Evolutionary conservation across 2,888 invertebrate genomes (phyloP).

Genomic region (Eilema caniola): DNA sequence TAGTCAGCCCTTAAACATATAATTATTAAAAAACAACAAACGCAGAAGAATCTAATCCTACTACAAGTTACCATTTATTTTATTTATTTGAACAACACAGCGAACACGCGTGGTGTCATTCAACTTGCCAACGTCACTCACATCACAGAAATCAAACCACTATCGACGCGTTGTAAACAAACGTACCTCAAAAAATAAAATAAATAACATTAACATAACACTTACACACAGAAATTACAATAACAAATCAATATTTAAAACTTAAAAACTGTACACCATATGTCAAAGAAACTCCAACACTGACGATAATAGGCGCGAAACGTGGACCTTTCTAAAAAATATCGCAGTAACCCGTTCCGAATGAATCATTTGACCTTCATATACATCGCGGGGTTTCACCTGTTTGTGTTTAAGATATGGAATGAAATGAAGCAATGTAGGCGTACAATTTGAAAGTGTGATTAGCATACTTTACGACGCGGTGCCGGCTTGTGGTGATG

Average conservation of each 20-base stretch:
- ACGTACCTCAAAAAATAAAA: background rate
- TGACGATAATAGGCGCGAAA: slow-evolving; percentile 37
- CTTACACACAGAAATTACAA: slow-evolving; percentile 28
- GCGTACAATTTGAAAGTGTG: background rate
- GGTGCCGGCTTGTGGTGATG: slow-evolving; percentile 15
- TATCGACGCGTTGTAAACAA: background rate
- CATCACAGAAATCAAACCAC: background rate
- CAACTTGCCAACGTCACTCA: slow-evolving; percentile 12
- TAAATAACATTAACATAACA: slow-evolving; percentile 11
- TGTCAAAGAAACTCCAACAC: slow-evolving; percentile 24
- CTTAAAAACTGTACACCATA: slow-evolving; percentile 23
- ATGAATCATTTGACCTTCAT: slow-evolving; percentile 12
- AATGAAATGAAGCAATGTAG: slow-evolving; percentile 32
- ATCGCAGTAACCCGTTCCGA: slow-evolving; percentile 20
- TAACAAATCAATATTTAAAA: slow-evolving; percentile 18
- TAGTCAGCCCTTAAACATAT: too few relatives aligned
- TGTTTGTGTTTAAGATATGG: background rate
- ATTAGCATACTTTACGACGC: background rate
- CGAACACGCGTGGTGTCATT: background rate
- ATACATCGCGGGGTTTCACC: slow-evolving; percentile 20
- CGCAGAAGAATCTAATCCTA: too few relatives aligned
- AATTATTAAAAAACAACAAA: too few relatives aligned
- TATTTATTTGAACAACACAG: background rate
- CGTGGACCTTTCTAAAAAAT: slow-evolving; percentile 47
- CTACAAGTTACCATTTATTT: background rate